Percentiles rank a stretch among this genome's conserved stretches.
These are phyloP conservation scores for Berghia stephanieae DNA, from an alignment of 1,140 invertebrate genomes.

Conservation along the genomic window DNA sequence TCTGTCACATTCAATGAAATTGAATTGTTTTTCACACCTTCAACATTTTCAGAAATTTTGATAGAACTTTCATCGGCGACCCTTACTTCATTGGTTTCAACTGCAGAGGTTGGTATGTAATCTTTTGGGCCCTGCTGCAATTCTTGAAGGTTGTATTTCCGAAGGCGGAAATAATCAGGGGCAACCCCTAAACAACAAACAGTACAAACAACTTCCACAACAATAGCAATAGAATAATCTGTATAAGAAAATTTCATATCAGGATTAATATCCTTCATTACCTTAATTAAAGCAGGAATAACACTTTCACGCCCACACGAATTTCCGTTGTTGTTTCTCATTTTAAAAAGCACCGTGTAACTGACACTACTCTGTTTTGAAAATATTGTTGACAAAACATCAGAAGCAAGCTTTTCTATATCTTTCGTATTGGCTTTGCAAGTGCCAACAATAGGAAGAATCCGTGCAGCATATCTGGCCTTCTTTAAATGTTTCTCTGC, in stretches of 20 bases:
- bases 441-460: conserved; percentile 82
- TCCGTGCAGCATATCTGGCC: conserved; percentile 82
- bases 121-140: conserved; percentile 19
- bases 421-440: conserved; percentile 82
- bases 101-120: too few species aligned
- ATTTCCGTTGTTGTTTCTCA: conserved; percentile 79
- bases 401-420: conserved; percentile 75
- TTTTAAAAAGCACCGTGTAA: conserved; percentile 83
- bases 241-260: conserved; percentile 49
- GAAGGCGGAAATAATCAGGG: conserved; percentile 58
- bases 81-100: too few species aligned
- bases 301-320: conserved; percentile 70
- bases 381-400: conserved; percentile 80
- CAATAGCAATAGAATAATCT: conserved; percentile 57
- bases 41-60: too few species aligned
- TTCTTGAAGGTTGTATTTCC: conserved; percentile 63
- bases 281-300: conserved; percentile 43
- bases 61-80: too few species aligned
- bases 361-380: conserved; percentile 67
- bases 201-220: conserved; percentile 60
- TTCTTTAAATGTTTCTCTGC: conserved; percentile 79
- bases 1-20: too few species aligned
- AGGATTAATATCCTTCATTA: conserved; percentile 49
- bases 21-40: too few species aligned
- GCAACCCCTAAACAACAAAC: conserved; percentile 64